A percentile compares a stretch with the other conserved stretches of the same genome.
phyloP scores from a whole-genome alignment of 2,888 invertebrate species.

The Cordylochernes scorpioides region DNA sequence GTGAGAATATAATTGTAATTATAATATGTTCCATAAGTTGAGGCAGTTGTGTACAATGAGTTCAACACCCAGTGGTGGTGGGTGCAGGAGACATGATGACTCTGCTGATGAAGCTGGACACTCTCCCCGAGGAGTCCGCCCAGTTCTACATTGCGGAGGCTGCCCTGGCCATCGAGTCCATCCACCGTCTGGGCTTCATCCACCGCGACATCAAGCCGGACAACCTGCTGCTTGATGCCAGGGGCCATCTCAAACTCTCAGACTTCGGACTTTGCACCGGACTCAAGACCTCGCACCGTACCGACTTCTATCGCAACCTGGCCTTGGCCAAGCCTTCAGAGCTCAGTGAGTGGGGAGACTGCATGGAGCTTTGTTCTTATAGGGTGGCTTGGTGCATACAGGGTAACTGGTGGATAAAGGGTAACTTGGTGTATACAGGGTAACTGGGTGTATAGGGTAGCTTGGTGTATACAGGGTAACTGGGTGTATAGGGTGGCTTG shows the following conservation, averaged over 20 bases:
- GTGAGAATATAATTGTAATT: no score
- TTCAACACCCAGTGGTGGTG: no score
- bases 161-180: slow-evolving; percentile 90
- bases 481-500: no score
- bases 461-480: no score
- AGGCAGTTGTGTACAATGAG: no score
- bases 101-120: slow-evolving; percentile 94
- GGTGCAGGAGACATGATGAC: slow-evolving; percentile 80
- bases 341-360: slow-evolving; percentile 73
- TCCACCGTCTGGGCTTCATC: slow-evolving; percentile 89
- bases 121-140: slow-evolving; percentile 88
- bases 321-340: slow-evolving; percentile 87
- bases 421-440: no score
- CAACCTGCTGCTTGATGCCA: slow-evolving; percentile 81
- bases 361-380: no score
- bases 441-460: no score
- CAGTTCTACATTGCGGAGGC: slow-evolving; percentile 98
- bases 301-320: slow-evolving; percentile 92
- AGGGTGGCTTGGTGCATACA: no score
- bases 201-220: slow-evolving; percentile 97
- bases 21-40: no score
- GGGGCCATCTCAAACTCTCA: slow-evolving; percentile 83
- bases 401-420: no score
- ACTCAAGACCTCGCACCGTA: slow-evolving; percentile 89
- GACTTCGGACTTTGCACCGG: slow-evolving; percentile 98